A percentile compares a stretch with the other conserved stretches of the same genome.
Conservation (phyloP, 2,113 vertebrate genomes). For the Thunnus thynnus region DNA sequence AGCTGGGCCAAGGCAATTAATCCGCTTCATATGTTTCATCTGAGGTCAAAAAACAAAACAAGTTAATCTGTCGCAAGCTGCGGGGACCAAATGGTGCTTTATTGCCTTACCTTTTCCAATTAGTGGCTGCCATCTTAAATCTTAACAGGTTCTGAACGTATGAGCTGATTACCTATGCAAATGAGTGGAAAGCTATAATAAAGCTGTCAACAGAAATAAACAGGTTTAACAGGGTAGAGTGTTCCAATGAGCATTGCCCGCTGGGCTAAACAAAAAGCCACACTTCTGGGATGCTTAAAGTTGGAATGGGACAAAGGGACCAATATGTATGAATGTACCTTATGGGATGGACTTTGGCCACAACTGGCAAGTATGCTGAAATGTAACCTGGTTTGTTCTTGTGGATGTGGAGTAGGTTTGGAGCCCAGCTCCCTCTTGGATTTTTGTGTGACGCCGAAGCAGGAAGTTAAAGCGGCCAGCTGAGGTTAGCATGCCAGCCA, state of each 20-base stretch:
- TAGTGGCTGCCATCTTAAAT: slow-evolving; percentile 72
- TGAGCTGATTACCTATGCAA: slow-evolving; percentile 77
- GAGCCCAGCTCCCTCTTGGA: neutral
- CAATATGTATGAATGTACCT: slow-evolving; percentile 9
- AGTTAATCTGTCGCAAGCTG: slow-evolving; percentile 67
- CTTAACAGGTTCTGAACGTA: slow-evolving; percentile 65
- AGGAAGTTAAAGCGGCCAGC: no score
- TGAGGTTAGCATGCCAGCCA: no score
- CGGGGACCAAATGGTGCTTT: slow-evolving; percentile 48
- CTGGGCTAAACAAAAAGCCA: slow-evolving; percentile 52
- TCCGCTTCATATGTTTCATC: slow-evolving; percentile 71
- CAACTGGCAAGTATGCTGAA: neutral
- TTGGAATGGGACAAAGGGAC: slow-evolving; percentile 26
- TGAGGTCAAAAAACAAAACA: slow-evolving; percentile 65
- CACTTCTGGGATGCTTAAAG: slow-evolving; percentile 27
- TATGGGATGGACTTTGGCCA: neutral
- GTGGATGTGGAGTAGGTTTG: neutral
- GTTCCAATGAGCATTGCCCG: slow-evolving; percentile 34
- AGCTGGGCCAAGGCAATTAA: slow-evolving; percentile 76
- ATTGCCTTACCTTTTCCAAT: slow-evolving; percentile 73
- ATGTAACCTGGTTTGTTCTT: neutral
- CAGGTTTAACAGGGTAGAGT: slow-evolving; percentile 46
- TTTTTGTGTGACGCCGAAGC: no score
- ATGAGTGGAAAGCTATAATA: slow-evolving; percentile 72
- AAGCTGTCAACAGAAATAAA: slow-evolving; percentile 74